Evolutionary conservation across 2,888 invertebrate species (phyloP).

Genomic region (Apodemia duryi): DNA sequence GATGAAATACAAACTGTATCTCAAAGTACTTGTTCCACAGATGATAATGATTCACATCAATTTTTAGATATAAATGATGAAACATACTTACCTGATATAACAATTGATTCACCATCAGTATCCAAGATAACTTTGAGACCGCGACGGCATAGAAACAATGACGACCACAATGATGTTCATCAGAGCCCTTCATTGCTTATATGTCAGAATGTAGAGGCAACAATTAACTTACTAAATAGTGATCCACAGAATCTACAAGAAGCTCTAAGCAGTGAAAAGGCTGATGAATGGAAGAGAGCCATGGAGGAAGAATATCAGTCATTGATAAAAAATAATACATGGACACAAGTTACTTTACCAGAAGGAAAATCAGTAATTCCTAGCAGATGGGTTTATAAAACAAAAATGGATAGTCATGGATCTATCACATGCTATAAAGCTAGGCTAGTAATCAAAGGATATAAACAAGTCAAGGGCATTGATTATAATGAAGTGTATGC

Average conservation of each 20-base stretch:
- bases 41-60: not conserved
- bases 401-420: conserved; percentile 27
- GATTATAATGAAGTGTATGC: conserved; percentile 8
- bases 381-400: conserved; percentile 28
- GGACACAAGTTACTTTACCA: not conserved
- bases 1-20: not conserved
- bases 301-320: not conserved
- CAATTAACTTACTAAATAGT: not conserved
- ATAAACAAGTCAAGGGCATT: conserved; percentile 11
- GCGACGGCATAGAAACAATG: not conserved
- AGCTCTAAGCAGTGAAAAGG: not conserved
- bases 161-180: not conserved
- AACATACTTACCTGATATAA: not conserved
- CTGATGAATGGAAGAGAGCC: not conserved
- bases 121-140: conserved; percentile 3
- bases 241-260: not conserved
- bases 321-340: conserved; percentile 3
- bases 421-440: conserved; percentile 22
- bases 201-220: not conserved
- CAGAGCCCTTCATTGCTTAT: not conserved
- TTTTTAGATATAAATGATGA: conserved; percentile 1
- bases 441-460: conserved; percentile 11
- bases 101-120: not conserved
- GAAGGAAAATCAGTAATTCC: conserved; percentile 7
- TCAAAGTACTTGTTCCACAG: conserved; percentile 2